Conservation (phyloP, 2,888 invertebrate genomes). For the Chamaedrilus cognettii region DNA sequence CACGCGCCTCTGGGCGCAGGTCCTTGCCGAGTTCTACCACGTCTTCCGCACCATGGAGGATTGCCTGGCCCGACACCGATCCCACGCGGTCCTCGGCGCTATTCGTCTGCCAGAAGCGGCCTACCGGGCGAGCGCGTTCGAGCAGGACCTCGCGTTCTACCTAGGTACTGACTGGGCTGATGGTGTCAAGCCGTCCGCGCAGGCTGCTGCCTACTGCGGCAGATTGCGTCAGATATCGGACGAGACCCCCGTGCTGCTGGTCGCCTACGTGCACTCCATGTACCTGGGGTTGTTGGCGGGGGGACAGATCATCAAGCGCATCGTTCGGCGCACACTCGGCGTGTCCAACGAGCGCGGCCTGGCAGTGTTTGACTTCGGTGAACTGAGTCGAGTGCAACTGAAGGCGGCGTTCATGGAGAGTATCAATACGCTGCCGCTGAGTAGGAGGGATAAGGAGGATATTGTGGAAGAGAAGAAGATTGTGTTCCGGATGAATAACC, state of each 20-base stretch:
- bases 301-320: slow-evolving; percentile 38
- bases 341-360: slow-evolving; percentile 30
- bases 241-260: slow-evolving; percentile 14
- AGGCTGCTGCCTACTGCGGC: slow-evolving; percentile 34
- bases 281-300: slow-evolving; percentile 43
- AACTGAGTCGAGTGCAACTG: slow-evolving; percentile 15
- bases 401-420: slow-evolving; percentile 20
- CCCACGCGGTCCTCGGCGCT: slow-evolving; percentile 25
- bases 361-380: slow-evolving; percentile 33
- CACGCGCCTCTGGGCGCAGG: slow-evolving; percentile 27
- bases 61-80: slow-evolving; percentile 25
- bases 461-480: slow-evolving; percentile 35
- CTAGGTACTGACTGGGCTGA: slow-evolving; percentile 37
- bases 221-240: slow-evolving; percentile 23
- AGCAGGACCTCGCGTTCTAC: slow-evolving; percentile 38
- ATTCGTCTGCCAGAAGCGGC: slow-evolving; percentile 26
- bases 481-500: slow-evolving; percentile 37
- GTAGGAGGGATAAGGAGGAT: slow-evolving; percentile 23
- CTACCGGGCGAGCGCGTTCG: slow-evolving; percentile 31
- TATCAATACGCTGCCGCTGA: slow-evolving; percentile 31
- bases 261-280: slow-evolving; percentile 40
- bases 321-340: slow-evolving; percentile 35
- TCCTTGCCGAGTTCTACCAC: slow-evolving; percentile 38
- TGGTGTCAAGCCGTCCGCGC: slow-evolving; percentile 26
- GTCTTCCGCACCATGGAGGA: slow-evolving; percentile 40